Base-by-base conservation (phyloP, 2,797 vertebrate genomes). In the Fringilla coelebs region DNA sequence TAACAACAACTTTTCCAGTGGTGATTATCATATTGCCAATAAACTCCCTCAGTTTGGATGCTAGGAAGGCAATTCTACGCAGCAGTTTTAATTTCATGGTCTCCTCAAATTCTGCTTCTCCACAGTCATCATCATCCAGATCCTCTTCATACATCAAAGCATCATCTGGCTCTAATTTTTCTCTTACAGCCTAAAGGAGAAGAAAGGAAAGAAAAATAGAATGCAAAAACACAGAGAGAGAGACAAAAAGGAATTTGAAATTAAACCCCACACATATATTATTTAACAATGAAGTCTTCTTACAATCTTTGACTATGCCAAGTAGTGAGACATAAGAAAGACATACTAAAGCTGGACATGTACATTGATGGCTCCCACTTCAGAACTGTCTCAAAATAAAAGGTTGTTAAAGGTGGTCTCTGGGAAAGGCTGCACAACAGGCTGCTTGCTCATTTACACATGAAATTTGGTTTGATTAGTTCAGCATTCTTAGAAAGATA, bases 1-100 rank as follows among this genome's bases (percentile, higher is more conserved):
- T 99, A 94, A 99, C 98, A 96, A 99, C 99, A 94, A 99, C 99
- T 98, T 99, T 99, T 94, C 99, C 99, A 29, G 99, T 99, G 2
- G 99, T 99, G 94, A 98, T 99, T 96, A 99, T 99, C 97, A 99
- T 98, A 96, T 99, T 98, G 95, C 99, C 99, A 46, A 99, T 99
- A 94, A 99, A 97, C 80, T 99, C 99, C 96, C 99, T 99, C 75
- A 99, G 97, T 98, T 97, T 99, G 81, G 98, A 98, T 11, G 99
- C 99, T 21, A 99, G 74, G 16, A 96, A 98, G 6, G 99, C 99
- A 7, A 99, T 97, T 77, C 97, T 97, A 32, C 99, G 98, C 92
- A 99, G 97, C 52, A 99, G 91, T 97, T 98, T 99, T 97, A 98
- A 97, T 97, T 98, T 99, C 52, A 98, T 96, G 87, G 99, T 99